These are phyloP conservation scores for Zaprionus obscuricornis DNA, from an alignment of 2,888 invertebrate species.

Conservation along the genomic window DNA sequence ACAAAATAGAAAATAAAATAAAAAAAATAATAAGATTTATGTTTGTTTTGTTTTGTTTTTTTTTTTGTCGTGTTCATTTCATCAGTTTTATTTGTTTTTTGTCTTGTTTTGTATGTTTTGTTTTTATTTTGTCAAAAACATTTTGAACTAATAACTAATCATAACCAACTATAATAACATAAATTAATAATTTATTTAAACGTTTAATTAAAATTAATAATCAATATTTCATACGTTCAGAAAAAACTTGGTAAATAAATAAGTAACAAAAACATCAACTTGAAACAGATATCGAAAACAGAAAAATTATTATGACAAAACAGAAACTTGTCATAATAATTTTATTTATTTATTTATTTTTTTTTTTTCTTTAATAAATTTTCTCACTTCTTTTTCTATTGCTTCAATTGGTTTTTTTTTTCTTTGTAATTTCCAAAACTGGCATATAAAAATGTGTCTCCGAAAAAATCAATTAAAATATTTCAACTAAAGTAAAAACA, in stretches of 20 bases:
- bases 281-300: conserved; percentile 62
- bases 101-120: conserved; percentile 57
- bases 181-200: conserved; percentile 81
- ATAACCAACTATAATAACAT: conserved; percentile 81
- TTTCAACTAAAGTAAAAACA: conserved; percentile 62
- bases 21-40: conserved; percentile 50
- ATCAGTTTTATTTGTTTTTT: conserved; percentile 41
- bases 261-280: conserved; percentile 78
- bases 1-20: conserved; percentile 14
- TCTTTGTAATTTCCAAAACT: conserved; percentile 5
- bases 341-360: conserved; percentile 7
- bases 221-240: conserved; percentile 58
- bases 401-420: conserved; percentile 34
- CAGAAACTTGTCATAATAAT: conserved; percentile 46
- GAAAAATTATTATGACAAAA: conserved; percentile 35
- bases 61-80: conserved; percentile 62
- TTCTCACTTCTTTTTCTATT: conserved; percentile 32
- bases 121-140: conserved; percentile 66
- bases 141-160: conserved; percentile 78
- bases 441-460: conserved; percentile 30
- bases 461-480: conserved; percentile 18
- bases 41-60: conserved; percentile 61
- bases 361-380: too few relatives aligned
- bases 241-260: conserved; percentile 53
- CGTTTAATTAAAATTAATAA: conserved; percentile 74